Evolutionary conservation across 2,888 invertebrate species (phyloP).

Genomic region (Leptinotarsa juncta): DNA sequence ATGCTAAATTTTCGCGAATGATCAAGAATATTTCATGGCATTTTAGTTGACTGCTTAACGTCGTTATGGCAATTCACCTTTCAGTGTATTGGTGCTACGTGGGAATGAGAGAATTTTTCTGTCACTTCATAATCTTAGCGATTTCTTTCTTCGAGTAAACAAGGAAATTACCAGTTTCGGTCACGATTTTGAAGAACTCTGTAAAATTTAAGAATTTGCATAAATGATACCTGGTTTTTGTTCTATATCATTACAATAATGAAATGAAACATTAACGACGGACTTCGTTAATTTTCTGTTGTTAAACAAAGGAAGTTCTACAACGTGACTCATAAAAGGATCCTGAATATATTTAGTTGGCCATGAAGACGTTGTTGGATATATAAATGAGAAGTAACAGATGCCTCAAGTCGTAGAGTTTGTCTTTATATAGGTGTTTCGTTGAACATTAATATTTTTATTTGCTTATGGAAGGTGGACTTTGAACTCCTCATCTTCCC

Average conservation of each 20-base stretch:
- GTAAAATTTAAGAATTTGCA: conserved; percentile 28
- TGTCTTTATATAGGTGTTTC: too few species aligned
- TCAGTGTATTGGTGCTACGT: neutral
- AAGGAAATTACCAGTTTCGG: conserved; percentile 21
- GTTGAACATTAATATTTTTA: too few species aligned
- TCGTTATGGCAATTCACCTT: neutral
- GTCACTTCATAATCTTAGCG: conserved; percentile 18
- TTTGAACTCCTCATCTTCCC: too few species aligned
- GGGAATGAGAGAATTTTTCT: conserved; percentile 17
- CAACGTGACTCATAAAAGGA: neutral
- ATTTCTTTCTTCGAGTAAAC: conserved; percentile 18
- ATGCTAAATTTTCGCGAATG: neutral
- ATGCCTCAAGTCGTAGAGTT: too few species aligned
- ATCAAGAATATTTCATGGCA: neutral
- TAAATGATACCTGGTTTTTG: conserved; percentile 21
- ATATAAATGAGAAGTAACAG: too few species aligned
- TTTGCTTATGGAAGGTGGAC: too few species aligned
- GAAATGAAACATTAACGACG: neutral
- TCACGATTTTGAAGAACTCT: conserved; percentile 25
- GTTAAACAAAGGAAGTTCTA: neutral
- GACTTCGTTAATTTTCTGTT: neutral
- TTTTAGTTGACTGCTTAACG: neutral
- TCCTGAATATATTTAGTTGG: too few species aligned
- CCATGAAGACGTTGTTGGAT: too few species aligned
- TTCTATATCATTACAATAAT: conserved; percentile 8